phyloP scores from a whole-genome alignment of 2,888 invertebrate genomes.

The Calameuta idolon region DNA sequence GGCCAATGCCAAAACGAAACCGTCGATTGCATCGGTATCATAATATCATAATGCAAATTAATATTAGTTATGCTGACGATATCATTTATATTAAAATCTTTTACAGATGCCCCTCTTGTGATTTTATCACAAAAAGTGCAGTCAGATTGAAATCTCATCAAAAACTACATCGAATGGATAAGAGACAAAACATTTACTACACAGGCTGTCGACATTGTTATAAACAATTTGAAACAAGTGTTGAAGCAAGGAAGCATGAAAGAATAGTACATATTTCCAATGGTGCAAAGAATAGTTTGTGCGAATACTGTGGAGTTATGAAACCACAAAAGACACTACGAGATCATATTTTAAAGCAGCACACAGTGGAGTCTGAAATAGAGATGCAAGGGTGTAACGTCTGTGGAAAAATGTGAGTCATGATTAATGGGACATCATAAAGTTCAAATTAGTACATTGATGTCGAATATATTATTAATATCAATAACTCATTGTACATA shows the following conservation, averaged over 20 bases:
- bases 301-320: conserved; percentile 21
- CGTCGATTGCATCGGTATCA: conserved; percentile 14
- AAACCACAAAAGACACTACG: conserved; percentile 20
- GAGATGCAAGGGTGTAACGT: conserved; percentile 22
- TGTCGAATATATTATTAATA: neutral
- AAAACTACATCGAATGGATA: conserved; percentile 18
- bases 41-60: neutral
- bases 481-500: neutral
- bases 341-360: conserved; percentile 21
- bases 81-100: neutral
- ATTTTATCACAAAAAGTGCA: conserved; percentile 19
- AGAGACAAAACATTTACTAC: conserved; percentile 3
- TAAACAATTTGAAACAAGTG: conserved; percentile 17
- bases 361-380: conserved; percentile 17
- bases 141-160: conserved; percentile 17
- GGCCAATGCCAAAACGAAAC: conserved; percentile 21
- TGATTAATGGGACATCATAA: neutral
- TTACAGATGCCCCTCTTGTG: conserved; percentile 17
- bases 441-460: neutral
- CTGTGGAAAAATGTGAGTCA: conserved; percentile 19
- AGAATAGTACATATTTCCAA: conserved; percentile 11
- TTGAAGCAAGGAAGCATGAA: conserved; percentile 17
- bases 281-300: conserved; percentile 17
- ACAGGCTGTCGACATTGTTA: conserved; percentile 15
- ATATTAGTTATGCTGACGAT: neutral